These are phyloP conservation scores for Coregonus clupeaformis DNA, from an alignment of 2,113 vertebrate genomes.

Conservation along the genomic window DNA sequence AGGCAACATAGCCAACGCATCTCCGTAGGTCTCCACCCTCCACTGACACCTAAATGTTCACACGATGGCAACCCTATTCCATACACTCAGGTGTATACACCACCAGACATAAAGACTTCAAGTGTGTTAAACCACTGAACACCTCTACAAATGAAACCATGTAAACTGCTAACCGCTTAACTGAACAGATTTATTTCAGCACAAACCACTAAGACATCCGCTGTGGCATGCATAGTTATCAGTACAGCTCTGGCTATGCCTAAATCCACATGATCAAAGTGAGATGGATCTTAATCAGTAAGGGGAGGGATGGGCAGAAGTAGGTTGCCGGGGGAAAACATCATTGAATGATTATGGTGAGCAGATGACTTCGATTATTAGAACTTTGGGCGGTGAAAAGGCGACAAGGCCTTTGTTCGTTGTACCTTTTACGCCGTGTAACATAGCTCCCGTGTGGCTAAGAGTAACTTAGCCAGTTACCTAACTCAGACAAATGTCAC, in stretches of 20 bases:
- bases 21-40: no score
- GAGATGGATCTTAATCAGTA: neutral
- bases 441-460: neutral
- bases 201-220: neutral
- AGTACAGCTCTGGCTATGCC: neutral
- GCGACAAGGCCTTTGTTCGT: neutral
- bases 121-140: no score
- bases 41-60: no score
- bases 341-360: neutral
- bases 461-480: neutral
- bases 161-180: neutral
- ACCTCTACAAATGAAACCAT: neutral
- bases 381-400: neutral
- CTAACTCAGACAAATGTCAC: neutral
- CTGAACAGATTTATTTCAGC: neutral
- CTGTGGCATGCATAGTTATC: neutral
- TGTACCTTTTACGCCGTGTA: neutral
- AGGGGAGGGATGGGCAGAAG: neutral
- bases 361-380: neutral
- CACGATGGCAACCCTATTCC: no score
- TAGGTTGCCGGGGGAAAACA: no score
- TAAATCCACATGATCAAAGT: no score
- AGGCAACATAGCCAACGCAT: no score
- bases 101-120: no score
- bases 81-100: no score